Evolutionary conservation across 2,888 invertebrate species (phyloP).

Genomic region (Abscondita cerata): DNA sequence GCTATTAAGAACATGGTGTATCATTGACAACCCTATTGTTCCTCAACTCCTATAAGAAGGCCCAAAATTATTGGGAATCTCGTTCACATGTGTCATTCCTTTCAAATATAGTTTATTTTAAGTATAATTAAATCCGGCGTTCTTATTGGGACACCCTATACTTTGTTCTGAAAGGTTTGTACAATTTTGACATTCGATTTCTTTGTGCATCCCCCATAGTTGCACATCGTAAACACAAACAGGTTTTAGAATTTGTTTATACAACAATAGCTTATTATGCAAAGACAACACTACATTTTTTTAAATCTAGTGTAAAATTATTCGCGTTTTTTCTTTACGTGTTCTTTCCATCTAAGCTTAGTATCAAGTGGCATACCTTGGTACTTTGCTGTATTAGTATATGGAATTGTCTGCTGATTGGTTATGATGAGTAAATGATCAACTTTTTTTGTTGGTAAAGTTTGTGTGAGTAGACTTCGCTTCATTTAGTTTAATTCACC

Average conservation of each 20-base stretch:
- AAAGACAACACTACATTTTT: background rate
- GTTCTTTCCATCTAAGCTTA: constrained; percentile 20
- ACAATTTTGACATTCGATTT: constrained; percentile 2
- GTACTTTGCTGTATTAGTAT: constrained; percentile 34
- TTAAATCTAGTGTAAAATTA: background rate
- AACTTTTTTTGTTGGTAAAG: constrained; percentile 26
- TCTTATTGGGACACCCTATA: too few relatives aligned
- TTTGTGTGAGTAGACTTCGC: constrained; percentile 36
- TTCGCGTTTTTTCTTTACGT: constrained; percentile 8
- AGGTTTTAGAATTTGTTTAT: constrained; percentile 2
- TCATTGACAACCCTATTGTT: too few relatives aligned
- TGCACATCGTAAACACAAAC: background rate
- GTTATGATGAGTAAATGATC: constrained; percentile 19
- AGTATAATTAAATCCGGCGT: too few relatives aligned
- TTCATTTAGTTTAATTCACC: constrained; percentile 31
- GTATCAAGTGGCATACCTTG: constrained; percentile 39
- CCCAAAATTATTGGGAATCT: too few relatives aligned
- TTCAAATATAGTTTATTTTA: too few relatives aligned
- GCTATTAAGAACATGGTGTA: too few relatives aligned
- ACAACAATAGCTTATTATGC: background rate
- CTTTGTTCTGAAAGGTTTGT: background rate
- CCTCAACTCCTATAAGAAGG: too few relatives aligned
- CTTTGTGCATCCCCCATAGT: constrained; percentile 3
- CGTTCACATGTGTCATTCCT: too few relatives aligned
- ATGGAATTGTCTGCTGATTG: constrained; percentile 23